Evolutionary conservation across 2,888 invertebrate species (phyloP).

Genomic region (Xylota segnis): DNA sequence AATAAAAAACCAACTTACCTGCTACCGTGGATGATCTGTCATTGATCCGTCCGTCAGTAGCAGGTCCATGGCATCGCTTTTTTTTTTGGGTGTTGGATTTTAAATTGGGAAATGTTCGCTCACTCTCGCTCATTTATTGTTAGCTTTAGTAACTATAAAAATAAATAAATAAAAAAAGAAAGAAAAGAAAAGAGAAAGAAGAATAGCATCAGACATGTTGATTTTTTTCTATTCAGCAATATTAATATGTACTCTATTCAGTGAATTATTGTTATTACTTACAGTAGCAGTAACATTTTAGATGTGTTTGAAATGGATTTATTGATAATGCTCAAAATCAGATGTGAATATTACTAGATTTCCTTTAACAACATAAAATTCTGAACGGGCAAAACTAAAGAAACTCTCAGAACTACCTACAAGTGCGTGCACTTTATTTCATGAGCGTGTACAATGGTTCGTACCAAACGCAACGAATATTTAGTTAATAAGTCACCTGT

Average conservation of each 20-base stretch:
- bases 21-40: conserved; percentile 78
- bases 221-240: conserved; percentile 7
- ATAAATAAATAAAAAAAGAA: conserved; percentile 56
- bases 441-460: no score
- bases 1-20: conserved; percentile 78
- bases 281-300: no score
- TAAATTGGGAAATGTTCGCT: conserved; percentile 54
- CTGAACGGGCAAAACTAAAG: no score
- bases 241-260: conserved; percentile 5
- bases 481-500: no score
- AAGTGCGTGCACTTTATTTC: no score
- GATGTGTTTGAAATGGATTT: no score
- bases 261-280: background rate
- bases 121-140: conserved; percentile 73
- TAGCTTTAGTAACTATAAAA: conserved; percentile 72
- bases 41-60: conserved; percentile 78
- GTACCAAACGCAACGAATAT: no score
- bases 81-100: conserved; percentile 37
- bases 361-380: no score
- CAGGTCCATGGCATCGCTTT: conserved; percentile 75
- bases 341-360: no score
- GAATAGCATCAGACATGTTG: conserved; percentile 36
- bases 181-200: conserved; percentile 62
- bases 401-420: no score
- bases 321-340: no score